Base-by-base conservation (phyloP, 2,797 vertebrate species). In the Gallinago nigripennis region DNA sequence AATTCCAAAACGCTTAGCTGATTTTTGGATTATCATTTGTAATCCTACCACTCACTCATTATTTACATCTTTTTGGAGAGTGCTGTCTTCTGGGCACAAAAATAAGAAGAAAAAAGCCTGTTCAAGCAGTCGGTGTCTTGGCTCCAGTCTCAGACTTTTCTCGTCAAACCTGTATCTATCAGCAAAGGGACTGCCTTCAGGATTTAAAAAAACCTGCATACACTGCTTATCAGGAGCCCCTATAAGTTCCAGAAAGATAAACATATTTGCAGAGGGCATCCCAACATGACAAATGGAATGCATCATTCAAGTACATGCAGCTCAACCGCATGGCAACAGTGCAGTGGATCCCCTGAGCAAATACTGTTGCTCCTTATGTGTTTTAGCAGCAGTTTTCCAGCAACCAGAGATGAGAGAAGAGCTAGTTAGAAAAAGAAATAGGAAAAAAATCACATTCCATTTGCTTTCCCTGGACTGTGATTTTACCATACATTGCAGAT, bases 291-390 rank as follows among this genome's bases (percentile, higher is more conserved):
- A 37, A 24, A 53, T 2, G 11, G 9, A 70, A 16, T 1, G 11
- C 53, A 19, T 54, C 3, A 2, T 17, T 61, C 64, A 46, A 25
- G 25, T 7, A 16, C 1, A 1, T 2, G 2, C 9, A 28, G 28
- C 43, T 88, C 54, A 92, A 15, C 18, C 68, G 11, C 1, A 2
- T 9, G 31, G 31, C 72, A 78, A 35, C 51, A 17, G 58, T 3
- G 20, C 20, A 27, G 33, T 5, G 19, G 19, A 60, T 35, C 39
- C 27, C 31, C 43, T n/a, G 20, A 50, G 33, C 12, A 88, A 79
- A 45, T 19, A n/a, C 8, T 15, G 15, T 19, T 68, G 48, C 9
- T 30, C 16, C 33, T 12, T 14, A 19, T 9, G 46, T n/a, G 6
- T 35, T 53, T 53, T 46, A 53, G 43, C 11, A 39, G 56, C 18